Evolutionary conservation across 2,888 invertebrate genomes (phyloP), one percentile per base, ranked within the genome.

Genomic region (Papilio protenor): DNA sequence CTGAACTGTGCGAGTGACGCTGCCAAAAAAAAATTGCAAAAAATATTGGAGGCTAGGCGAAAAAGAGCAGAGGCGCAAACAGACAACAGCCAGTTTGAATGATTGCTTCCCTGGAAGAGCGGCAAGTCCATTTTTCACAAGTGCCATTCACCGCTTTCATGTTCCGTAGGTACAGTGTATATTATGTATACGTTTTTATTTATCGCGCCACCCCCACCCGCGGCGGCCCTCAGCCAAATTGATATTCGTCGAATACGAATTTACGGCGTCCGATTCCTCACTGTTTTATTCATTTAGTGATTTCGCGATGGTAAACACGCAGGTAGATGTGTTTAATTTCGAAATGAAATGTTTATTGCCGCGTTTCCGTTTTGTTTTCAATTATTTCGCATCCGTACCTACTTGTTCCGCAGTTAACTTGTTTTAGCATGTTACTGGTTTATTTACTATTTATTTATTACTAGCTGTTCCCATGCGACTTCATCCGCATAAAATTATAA

Each of bases 41-140:
- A 92, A 90, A 91, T 88, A 90, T 87, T 88, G 89, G 85, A 87
- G 85, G 85, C 85, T 86, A 86, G 88, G 87, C 89, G 92, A 91
- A 94, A 93, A 94, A 93, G 94, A 94, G 93, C 93, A 92, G 85
- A 92, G 92, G 93, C 93, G 89, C 90, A 92, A 93, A 91, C 94
- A 94, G 94, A 94, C 94, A 94, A 94, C 94, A 91, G 91, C 86
- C 92, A 89, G 94, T 94, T 94, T 94, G 94, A 94, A 94, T 94
- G 94, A 94, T 94, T 93, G 94, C 93, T 94, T 94, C 94, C 90
- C 94, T 91, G 93, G 91, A 94, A 94, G 94, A 93, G 94, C 92
- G 94, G 93, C 92, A 92, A 94, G 94, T 94, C 94, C 94, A 94
- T 94, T 94, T 94, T 94, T 94, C 94, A 94, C 94, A 92, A 94